Evolutionary conservation across 2,797 vertebrate species (phyloP).

Genomic region (Orestias chungarensis): DNA sequence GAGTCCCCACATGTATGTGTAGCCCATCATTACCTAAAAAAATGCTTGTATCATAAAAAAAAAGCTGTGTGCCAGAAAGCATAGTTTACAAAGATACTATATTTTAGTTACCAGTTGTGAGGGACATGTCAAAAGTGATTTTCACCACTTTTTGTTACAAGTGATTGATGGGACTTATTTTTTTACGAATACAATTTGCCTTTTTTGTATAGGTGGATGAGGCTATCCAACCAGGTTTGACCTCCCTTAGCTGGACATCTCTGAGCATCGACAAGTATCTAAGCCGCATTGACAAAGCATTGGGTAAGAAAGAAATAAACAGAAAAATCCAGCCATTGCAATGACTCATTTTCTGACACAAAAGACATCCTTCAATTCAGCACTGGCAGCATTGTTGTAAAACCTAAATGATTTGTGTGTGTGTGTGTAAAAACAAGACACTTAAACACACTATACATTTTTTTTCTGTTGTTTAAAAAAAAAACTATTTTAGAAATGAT

Average conservation of each 20-base stretch:
- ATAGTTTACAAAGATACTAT: neutral
- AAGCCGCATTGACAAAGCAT: conserved; percentile 75
- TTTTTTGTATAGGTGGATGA: conserved; percentile 81
- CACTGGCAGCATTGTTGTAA: conserved; percentile 8
- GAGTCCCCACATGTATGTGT: no score
- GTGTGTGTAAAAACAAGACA: neutral
- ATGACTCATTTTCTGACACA: conserved; percentile 13
- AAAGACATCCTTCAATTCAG: conserved; percentile 28
- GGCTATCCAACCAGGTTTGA: conserved; percentile 87
- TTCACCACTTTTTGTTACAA: neutral
- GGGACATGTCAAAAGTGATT: neutral
- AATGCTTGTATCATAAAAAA: neutral
- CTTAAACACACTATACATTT: neutral
- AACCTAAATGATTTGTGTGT: conserved; percentile 25
- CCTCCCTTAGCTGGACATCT: conserved; percentile 89
- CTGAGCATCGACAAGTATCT: conserved; percentile 90
- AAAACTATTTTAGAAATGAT: neutral
- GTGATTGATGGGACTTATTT: neutral
- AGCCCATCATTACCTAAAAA: no score
- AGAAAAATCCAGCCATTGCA: conserved; percentile 2
- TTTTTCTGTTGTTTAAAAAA: neutral
- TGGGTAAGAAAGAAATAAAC: conserved; percentile 78
- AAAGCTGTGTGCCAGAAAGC: neutral
- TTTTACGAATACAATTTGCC: neutral
- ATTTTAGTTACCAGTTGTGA: neutral